phyloP scores from a whole-genome alignment of 2,113 vertebrate genomes.

The Bolborhynchus lineola region DNA sequence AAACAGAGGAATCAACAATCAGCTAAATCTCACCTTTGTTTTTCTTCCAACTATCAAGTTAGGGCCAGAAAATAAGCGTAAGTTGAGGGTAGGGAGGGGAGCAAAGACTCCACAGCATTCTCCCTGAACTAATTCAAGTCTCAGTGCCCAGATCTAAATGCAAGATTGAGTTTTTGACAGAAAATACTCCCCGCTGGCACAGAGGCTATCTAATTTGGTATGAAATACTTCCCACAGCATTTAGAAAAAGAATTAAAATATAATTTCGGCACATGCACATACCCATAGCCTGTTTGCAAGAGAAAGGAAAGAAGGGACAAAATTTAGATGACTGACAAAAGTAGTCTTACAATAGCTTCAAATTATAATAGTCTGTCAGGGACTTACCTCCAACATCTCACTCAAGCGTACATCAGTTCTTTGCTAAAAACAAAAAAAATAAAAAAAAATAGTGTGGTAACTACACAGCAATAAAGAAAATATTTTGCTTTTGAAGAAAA shows the following conservation, averaged over 20 bases:
- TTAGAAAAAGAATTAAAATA: background rate
- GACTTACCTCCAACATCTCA: conserved; percentile 96
- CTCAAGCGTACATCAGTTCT: conserved; percentile 96
- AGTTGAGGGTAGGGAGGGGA: background rate
- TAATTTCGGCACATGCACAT: background rate
- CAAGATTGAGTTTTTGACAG: background rate
- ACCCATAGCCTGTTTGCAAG: background rate
- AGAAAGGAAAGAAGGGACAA: background rate
- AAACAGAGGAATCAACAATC: background rate
- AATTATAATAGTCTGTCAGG: background rate
- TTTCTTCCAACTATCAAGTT: background rate
- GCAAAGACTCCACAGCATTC: background rate
- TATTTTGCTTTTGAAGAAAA: background rate
- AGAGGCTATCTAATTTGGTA: background rate
- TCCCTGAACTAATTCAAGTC: background rate
- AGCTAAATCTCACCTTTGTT: background rate
- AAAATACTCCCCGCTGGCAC: background rate
- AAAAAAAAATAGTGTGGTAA: background rate
- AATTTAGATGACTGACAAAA: background rate
- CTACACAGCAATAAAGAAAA: background rate
- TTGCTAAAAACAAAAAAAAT: conserved; percentile 80
- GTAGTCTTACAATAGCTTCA: background rate
- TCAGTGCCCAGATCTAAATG: background rate
- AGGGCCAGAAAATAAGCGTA: background rate
- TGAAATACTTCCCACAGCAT: background rate